Conservation (phyloP, 2,888 invertebrate genomes). For the Epirrhoe alternata region DNA sequence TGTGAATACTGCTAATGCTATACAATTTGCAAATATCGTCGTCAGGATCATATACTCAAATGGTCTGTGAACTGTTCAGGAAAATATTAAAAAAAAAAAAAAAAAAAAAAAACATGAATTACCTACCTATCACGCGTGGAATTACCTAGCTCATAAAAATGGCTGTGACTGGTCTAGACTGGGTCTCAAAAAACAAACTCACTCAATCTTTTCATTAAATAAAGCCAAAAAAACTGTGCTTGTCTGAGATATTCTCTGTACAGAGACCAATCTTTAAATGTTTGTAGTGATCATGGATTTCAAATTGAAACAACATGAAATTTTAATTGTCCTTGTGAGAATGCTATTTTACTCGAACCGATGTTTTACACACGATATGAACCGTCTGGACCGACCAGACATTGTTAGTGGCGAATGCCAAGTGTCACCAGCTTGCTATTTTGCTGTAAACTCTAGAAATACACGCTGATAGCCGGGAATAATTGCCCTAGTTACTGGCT, state of each 20-base stretch:
- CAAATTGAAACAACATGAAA: too few relatives aligned
- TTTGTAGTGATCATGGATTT: too few relatives aligned
- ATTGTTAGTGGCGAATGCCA: slow-evolving; percentile 19
- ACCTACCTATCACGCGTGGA: too few relatives aligned
- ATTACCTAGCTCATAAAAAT: not conserved
- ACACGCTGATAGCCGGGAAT: slow-evolving; percentile 20
- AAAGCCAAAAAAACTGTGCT: too few relatives aligned
- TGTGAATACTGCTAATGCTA: slow-evolving; percentile 98
- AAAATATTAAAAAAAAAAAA: slow-evolving; percentile 37
- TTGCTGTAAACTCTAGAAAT: slow-evolving; percentile 25
- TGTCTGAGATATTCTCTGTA: too few relatives aligned
- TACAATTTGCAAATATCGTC: slow-evolving; percentile 99
- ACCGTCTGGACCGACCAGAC: slow-evolving; percentile 14
- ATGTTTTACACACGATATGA: not conserved
- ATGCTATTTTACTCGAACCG: too few relatives aligned
- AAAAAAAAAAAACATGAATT: too few relatives aligned
- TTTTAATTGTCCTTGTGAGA: too few relatives aligned
- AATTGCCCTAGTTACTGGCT: slow-evolving; percentile 20
- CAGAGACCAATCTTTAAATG: too few relatives aligned
- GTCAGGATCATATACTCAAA: slow-evolving; percentile 99
- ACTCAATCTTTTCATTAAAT: too few relatives aligned
- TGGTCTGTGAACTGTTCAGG: slow-evolving; percentile 87
- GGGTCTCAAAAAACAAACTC: too few relatives aligned
- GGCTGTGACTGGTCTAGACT: too few relatives aligned
- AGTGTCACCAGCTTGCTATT: slow-evolving; percentile 27